These are phyloP conservation scores for Anticlea derivata DNA, from an alignment of 2,888 invertebrate genomes.

Conservation along the genomic window DNA sequence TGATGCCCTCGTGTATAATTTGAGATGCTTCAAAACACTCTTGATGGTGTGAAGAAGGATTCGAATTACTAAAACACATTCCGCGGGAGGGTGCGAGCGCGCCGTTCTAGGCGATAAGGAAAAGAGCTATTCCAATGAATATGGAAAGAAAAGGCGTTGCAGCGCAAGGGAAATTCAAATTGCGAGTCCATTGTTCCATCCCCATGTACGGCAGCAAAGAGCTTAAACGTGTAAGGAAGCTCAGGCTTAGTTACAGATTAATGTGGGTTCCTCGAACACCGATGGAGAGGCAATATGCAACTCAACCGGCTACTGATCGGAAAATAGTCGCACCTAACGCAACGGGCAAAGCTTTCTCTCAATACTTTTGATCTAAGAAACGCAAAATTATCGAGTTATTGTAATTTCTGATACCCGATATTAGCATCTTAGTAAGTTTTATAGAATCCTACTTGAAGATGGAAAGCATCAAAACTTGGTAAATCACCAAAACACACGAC, in stretches of 20 bases:
- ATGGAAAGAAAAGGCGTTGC: constrained; percentile 55
- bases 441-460: too few relatives aligned
- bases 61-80: constrained; percentile 29
- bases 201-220: constrained; percentile 53
- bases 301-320: constrained; percentile 27
- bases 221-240: constrained; percentile 61
- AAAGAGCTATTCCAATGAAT: constrained; percentile 51
- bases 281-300: constrained; percentile 35
- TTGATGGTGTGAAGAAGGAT: constrained; percentile 27
- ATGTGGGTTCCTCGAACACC: constrained; percentile 44
- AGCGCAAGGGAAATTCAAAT: constrained; percentile 62
- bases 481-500: neutral
- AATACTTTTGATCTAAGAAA: too few relatives aligned
- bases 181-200: constrained; percentile 63
- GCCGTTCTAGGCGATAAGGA: constrained; percentile 31
- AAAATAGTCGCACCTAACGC: constrained; percentile 35
- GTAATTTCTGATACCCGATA: too few relatives aligned
- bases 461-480: neutral
- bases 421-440: too few relatives aligned
- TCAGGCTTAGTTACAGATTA: constrained; percentile 56
- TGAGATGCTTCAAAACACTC: constrained; percentile 31
- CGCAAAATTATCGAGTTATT: too few relatives aligned
- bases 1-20: constrained; percentile 34
- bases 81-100: constrained; percentile 24
- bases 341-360: constrained; percentile 10